A percentile compares a stretch with the other conserved stretches of the same genome.
These are phyloP conservation scores for Epistrophella euchroma DNA, from an alignment of 2,888 invertebrate species.

Conservation along the genomic window DNA sequence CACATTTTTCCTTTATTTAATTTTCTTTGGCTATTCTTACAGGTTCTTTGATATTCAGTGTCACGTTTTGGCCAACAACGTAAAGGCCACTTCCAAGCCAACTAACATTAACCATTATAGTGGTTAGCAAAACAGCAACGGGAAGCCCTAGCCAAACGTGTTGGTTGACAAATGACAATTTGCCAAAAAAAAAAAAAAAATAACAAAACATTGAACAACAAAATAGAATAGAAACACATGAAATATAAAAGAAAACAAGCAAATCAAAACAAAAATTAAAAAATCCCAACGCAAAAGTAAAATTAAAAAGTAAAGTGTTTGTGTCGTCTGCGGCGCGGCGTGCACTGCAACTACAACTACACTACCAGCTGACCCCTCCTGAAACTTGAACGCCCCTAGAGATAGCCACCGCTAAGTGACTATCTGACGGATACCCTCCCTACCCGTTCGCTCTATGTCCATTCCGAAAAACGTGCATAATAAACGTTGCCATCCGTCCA, in stretches of 20 bases:
- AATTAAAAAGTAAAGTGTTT: slow-evolving; percentile 68
- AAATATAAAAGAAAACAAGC: slow-evolving; percentile 28
- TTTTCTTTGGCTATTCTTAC: slow-evolving; percentile 57
- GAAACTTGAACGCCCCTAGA: slow-evolving; percentile 21
- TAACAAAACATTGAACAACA: slow-evolving; percentile 24
- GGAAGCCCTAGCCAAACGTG: slow-evolving; percentile 54
- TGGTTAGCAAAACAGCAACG: not conserved
- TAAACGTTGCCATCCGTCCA: slow-evolving; percentile 27
- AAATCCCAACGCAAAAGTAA: slow-evolving; percentile 48
- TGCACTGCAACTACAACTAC: slow-evolving; percentile 29
- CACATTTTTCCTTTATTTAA: slow-evolving; percentile 34
- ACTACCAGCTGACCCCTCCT: slow-evolving; percentile 37
- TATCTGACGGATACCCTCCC: slow-evolving; percentile 58
- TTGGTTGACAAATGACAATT: slow-evolving; percentile 60
- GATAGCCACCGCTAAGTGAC: slow-evolving; percentile 52
- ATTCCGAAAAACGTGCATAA: slow-evolving; percentile 55
- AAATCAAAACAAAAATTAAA: slow-evolving; percentile 26
- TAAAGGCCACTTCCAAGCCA: slow-evolving; percentile 51
- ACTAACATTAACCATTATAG: not conserved
- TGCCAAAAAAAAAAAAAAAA: slow-evolving; percentile 61
- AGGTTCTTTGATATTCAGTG: slow-evolving; percentile 64
- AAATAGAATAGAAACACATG: slow-evolving; percentile 27
- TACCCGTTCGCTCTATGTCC: slow-evolving; percentile 49
- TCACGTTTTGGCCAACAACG: slow-evolving; percentile 65
- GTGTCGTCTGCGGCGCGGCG: slow-evolving; percentile 47